A percentile compares a stretch with the other conserved stretches of the same genome.
Conservation (phyloP, 2,113 vertebrate genomes). For the Myrmecobius fasciatus region DNA sequence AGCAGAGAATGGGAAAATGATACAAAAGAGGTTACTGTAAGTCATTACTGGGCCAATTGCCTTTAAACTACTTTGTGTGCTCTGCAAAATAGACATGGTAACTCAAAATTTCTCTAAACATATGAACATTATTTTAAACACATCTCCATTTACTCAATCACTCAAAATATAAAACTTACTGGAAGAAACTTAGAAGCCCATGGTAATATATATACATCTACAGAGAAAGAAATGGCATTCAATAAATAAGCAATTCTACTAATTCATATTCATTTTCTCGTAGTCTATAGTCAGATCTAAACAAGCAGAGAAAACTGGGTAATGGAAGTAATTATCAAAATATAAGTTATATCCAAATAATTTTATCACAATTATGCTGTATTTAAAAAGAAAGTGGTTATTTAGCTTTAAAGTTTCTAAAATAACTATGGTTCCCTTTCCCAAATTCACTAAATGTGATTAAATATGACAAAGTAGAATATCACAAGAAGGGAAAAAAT, state of each 20-base stretch:
- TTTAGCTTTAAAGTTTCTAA: background rate
- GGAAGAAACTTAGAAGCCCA: background rate
- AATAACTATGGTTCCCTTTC: background rate
- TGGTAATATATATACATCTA: background rate
- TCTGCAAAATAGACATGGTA: background rate
- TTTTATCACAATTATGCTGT: background rate
- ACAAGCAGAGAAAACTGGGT: background rate
- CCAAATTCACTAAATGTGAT: background rate
- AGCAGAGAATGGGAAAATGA: constrained; percentile 40
- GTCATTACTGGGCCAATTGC: background rate
- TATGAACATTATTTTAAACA: background rate
- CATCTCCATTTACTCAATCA: background rate
- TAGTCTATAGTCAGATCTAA: background rate
- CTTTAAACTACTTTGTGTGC: background rate
- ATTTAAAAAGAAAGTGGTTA: background rate
- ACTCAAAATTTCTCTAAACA: background rate
- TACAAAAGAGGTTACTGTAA: background rate
- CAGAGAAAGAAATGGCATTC: background rate
- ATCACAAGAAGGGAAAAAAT: background rate
- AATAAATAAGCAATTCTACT: background rate
- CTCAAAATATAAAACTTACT: background rate
- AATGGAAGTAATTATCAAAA: background rate
- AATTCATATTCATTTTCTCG: background rate
- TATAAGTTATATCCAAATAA: no score
- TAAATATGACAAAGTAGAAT: background rate